phyloP scores from a whole-genome alignment of 2,888 invertebrate genomes.

The Heliothis peltigera region DNA sequence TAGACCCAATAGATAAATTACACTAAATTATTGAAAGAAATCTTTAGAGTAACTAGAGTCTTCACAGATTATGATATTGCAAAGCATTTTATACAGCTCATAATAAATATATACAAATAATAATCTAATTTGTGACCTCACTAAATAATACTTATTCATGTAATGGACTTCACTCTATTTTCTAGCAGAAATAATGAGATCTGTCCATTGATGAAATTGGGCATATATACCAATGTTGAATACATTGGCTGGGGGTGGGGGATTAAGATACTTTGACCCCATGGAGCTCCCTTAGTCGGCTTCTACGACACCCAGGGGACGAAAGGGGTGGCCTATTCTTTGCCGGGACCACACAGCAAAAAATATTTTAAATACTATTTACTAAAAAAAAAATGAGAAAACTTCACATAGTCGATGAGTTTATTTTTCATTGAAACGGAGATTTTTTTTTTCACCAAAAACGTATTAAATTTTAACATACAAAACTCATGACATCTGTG shows the following conservation, averaged over 20 bases:
- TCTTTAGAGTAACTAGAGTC: no score
- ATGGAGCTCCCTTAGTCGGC: background rate
- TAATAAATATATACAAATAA: background rate
- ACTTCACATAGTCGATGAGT: no score
- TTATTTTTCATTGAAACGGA: no score
- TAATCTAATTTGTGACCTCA: conserved; percentile 19
- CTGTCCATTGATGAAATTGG: background rate
- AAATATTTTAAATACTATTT: no score
- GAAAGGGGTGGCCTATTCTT: conserved; percentile 1
- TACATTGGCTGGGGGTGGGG: background rate
- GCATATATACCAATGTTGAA: background rate
- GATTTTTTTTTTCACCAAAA: no score
- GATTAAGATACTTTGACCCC: background rate
- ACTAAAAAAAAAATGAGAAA: no score
- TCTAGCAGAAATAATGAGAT: background rate
- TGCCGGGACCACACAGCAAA: background rate
- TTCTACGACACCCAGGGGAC: background rate
- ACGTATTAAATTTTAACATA: no score
- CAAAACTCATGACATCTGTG: background rate
- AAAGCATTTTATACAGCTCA: conserved; percentile 1
- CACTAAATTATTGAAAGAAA: no score
- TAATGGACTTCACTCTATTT: background rate
- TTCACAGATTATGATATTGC: no score
- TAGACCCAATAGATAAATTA: no score
- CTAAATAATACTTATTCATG: conserved; percentile 10